Base-by-base conservation (phyloP, 2,888 invertebrate genomes). In the Drosophila paranaensis region DNA sequence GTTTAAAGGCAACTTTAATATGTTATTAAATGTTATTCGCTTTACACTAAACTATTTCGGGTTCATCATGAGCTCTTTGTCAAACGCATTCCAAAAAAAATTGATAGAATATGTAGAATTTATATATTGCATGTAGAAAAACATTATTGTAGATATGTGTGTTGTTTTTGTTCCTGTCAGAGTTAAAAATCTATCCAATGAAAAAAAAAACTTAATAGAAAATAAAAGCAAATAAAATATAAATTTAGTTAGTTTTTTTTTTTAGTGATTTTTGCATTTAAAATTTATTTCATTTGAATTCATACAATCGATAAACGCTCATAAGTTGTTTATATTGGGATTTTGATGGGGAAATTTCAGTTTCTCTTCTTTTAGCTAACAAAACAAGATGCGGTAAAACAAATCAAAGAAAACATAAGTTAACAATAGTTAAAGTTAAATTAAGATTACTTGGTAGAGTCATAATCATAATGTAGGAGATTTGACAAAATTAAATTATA, bases 1-100 rank as follows among this genome's bases (percentile, higher is more conserved):
- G 90, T 91, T 91, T 80, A 88, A 92, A 92, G 92, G 92, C 92
- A 92, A 90, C 91, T 91, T 91, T 89, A 74, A 79, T 84, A 71
- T 82, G 71, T 74, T 71, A 56, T 77, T 77, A 71, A 73, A 72
- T 71, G 33, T 53, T 57, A 25, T 50, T 60, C 40, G 37, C 60
- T 67, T 61, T 61, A 66, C 60, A 60, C 27, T 51, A 40, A 71
- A 70, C 42, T 60, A 60, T 48, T 40, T 56, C 45, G 54, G 73
- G 58, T 45, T 16, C 50, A 39, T 16, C 50, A 39, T 48, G 51
- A 53, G 56, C 73, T 50, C 45, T 42, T 27, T 13, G 20, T 51
- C 5, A 37, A 37, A 25, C 27, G 54, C 60, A 6, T 54, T 33
- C 30, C 30, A 33, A 6, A 33, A 8, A 33, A 27, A 27, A 6